A percentile compares a stretch with the other conserved stretches of the same genome.
Evolutionary conservation across 2,797 vertebrate species (phyloP).

Genomic region (Sebastiscus albofasciatus): DNA sequence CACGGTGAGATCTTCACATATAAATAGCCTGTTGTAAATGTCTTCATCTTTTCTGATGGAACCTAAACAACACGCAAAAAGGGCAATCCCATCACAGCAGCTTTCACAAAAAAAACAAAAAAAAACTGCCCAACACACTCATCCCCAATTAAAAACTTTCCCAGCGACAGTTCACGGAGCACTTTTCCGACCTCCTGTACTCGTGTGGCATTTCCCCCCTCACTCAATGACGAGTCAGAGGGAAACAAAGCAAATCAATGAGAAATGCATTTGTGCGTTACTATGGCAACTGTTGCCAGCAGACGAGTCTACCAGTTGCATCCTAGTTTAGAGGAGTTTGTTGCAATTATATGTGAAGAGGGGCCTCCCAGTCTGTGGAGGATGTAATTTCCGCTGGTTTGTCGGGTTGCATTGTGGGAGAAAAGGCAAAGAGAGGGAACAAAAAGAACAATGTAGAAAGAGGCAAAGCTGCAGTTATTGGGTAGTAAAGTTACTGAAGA

Average conservation of each 20-base stretch:
- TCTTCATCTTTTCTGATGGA: slow-evolving; percentile 51
- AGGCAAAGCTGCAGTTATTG: not conserved
- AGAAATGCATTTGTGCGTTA: slow-evolving; percentile 48
- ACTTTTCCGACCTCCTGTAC: slow-evolving; percentile 32
- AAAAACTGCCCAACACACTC: slow-evolving; percentile 4
- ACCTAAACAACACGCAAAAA: slow-evolving; percentile 47
- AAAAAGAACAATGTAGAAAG: not conserved
- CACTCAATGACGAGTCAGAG: slow-evolving; percentile 39
- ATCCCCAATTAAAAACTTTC: slow-evolving; percentile 72
- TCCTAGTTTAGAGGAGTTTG: slow-evolving; percentile 54
- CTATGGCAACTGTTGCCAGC: slow-evolving; percentile 70
- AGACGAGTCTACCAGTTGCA: slow-evolving; percentile 43
- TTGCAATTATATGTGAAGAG: slow-evolving; percentile 54
- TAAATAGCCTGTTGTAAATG: slow-evolving; percentile 59
- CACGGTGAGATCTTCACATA: slow-evolving; percentile 30
- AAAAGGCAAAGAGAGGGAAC: slow-evolving; percentile 8
- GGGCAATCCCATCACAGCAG: slow-evolving; percentile 38
- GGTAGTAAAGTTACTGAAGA: not conserved
- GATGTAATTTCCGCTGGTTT: slow-evolving; percentile 5
- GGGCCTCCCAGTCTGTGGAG: slow-evolving; percentile 1
- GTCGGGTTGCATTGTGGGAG: not conserved
- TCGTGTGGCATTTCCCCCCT: slow-evolving; percentile 38
- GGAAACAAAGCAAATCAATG: slow-evolving; percentile 32
- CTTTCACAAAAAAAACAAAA: not conserved
- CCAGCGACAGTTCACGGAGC: slow-evolving; percentile 35